These are phyloP conservation scores for Habroteleia sp. DNA, from an alignment of 2,888 invertebrate species.

Conservation along the genomic window DNA sequence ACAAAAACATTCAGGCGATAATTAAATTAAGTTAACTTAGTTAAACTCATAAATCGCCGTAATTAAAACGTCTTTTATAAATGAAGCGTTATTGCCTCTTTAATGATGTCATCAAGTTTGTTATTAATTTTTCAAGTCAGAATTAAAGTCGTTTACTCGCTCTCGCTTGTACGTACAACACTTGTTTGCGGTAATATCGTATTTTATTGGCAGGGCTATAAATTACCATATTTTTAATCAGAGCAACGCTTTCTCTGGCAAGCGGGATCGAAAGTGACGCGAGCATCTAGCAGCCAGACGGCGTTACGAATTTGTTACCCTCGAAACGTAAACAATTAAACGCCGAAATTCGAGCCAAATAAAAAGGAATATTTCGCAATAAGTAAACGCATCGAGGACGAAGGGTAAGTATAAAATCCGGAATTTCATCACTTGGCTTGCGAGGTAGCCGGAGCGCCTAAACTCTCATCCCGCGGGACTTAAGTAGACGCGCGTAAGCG, in stretches of 20 bases:
- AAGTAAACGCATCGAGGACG: conserved; percentile 26
- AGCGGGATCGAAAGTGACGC: too few species aligned
- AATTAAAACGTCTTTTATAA: conserved; percentile 45
- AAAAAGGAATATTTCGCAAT: conserved; percentile 28
- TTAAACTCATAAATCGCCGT: conserved; percentile 48
- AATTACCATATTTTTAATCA: conserved; percentile 51
- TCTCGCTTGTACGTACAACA: neutral
- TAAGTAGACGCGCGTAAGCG: conserved; percentile 61
- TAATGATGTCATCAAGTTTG: conserved; percentile 51
- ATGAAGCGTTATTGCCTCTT: conserved; percentile 41
- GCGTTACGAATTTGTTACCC: too few species aligned
- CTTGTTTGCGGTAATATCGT: conserved; percentile 21
- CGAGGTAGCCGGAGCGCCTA: conserved; percentile 26
- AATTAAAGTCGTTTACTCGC: conserved; percentile 31
- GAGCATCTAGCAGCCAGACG: too few species aligned
- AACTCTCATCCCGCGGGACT: conserved; percentile 59
- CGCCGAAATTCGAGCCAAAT: too few species aligned
- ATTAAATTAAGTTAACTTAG: conserved; percentile 36
- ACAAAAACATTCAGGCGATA: conserved; percentile 32
- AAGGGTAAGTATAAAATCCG: conserved; percentile 42
- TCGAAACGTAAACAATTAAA: too few species aligned
- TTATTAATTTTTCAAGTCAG: conserved; percentile 46
- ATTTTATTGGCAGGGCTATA: conserved; percentile 41
- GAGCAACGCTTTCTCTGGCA: neutral
- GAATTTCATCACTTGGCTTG: conserved; percentile 59